Evolutionary conservation across 2,888 invertebrate species (phyloP), one percentile per base, ranked within the genome.

Genomic region (Zygothrica quintamaculata): DNA sequence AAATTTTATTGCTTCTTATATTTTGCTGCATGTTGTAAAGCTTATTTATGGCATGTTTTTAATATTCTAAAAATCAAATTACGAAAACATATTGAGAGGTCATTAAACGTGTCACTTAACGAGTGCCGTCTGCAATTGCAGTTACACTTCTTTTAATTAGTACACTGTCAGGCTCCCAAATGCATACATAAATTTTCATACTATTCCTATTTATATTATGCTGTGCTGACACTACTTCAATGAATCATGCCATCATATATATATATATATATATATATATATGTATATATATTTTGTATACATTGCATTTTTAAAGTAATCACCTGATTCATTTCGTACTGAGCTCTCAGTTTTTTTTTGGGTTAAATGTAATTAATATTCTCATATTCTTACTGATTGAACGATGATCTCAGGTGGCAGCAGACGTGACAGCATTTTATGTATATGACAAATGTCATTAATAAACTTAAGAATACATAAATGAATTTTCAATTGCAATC

Each of bases 101-200:
- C 85, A 87, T 81, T 87, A 69, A 81, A 81, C 81, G 87, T 33
- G 57, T 71, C 44, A 42, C 34, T 18, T 58, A 56, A 53, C 73
- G 36, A 36, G n/a, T 13, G 5, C n/a, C 12, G n/a, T 9, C 34
- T n/a, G n/a, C n/a, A n/a, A n/a, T n/a, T n/a, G 11, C 9, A 42
- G n/a, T 26, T 55, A 43, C 55, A 40, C 40, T 39, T 44, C 29
- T 16, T 29, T 3, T 46, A 68, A 68, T 51, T 51, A 7, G 47
- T 26, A 15, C 36, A 59, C 15, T 50, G 46, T 62, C 74, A 51
- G 61, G 55, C 53, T 66, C 34, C 12, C 4, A n/a, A n/a, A n/a
- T 36, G 8, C 12, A 29, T 22, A 22, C 31, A 9, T 6, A 12
- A n/a, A n/a, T n/a, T n/a, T n/a, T n/a, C n/a, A n/a, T n/a, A n/a